Evolutionary conservation across 2,797 vertebrate genomes (phyloP), one percentile per base, ranked within the genome.

Genomic region (Sebastes reedi): DNA sequence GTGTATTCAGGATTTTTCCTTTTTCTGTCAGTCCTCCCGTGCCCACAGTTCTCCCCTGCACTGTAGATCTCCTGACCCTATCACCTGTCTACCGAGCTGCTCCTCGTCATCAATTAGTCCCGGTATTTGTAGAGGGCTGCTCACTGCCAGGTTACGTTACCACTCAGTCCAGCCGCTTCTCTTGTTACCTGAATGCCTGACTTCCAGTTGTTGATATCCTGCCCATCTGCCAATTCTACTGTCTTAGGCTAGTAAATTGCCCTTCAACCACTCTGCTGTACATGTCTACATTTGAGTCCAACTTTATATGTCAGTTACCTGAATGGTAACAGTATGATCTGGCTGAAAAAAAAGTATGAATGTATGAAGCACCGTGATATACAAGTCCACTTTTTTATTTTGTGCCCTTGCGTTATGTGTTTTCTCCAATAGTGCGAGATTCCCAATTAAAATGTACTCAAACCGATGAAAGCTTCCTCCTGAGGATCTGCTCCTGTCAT

Each of bases 51-150:
- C 55, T 72, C 39, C 50, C 27, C 59, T 82, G 79, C 78, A 59
- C 85, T 80, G 64, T 46, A 67, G 42, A 82, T 64, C 34, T 39
- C 54, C 75, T 85, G 80, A 86, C 79, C 77, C 76, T 39, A 59
- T 88, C 81, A 72, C 60, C 75, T 79, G 36, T 84, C 86, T 82
- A 32, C 70, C 18, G 8, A 68, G 67, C 61, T 60, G 70, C 68
- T 77, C 77, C 79, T 88, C 77, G 83, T 62, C 79, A 83, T 76
- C 81, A 86, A 90, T 91, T 87, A 86, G 76, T 83, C 20, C 30
- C 20, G 61, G 59, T 77, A 79, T 83, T 81, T 78, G 78, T 72
- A 42, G 62, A 67, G 36, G 59, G 25, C 67, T 81, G 62, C 32
- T 82, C 61, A 29, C 69, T 77, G 67, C 59, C 74, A 77, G 60